Base-by-base conservation (phyloP, 2,797 vertebrate species). In the Myiothlypis coronata region DNA sequence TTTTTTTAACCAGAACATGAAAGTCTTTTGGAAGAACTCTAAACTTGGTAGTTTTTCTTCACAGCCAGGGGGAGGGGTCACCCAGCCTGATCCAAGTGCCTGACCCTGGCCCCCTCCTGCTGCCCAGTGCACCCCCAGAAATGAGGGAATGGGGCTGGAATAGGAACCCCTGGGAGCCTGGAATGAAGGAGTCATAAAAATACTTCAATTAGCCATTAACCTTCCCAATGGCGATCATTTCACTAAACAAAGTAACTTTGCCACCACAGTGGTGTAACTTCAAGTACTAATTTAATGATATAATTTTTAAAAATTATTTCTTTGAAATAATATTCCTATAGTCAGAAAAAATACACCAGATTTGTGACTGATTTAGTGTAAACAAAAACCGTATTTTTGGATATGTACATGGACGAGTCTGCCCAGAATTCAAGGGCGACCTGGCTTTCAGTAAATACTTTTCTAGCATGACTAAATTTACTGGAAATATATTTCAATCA, bases 311-410 rank as follows among this genome's bases (percentile, higher is more conserved):
- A 96, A 97, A 97, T 95, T 97, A 97, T 97, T 97, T 98, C 97
- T 97, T 98, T 97, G 97, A 98, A 98, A 98, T 97, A 97, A 98
- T 97, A 97, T 98, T 98, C 97, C 97, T 98, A 97, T 97, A 97
- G 97, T 96, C 97, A 97, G 97, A 98, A 98, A 97, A 98, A 97
- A 96, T 96, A 97, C 94, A 97, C 97, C 96, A 96, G 97, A 97
- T 97, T 97, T 94, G 83, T 80, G 96, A 97, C 94, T 95, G 97
- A 95, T 97, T 97, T 96, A 59, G 96, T 95, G 94, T 97, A 97
- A 98, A 97, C 97, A 96, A 97, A 97, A 93, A 87, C 89, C 92
- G 61, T 84, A 57, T 88, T 94, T 87, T 96, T 95, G 94, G 97
- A 94, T 97, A 98, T 97, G 96, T 97, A 98, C 97, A 97, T 24